These are phyloP conservation scores for Cyclargus thomasi DNA, from an alignment of 1,140 invertebrate species.

Conservation along the genomic window DNA sequence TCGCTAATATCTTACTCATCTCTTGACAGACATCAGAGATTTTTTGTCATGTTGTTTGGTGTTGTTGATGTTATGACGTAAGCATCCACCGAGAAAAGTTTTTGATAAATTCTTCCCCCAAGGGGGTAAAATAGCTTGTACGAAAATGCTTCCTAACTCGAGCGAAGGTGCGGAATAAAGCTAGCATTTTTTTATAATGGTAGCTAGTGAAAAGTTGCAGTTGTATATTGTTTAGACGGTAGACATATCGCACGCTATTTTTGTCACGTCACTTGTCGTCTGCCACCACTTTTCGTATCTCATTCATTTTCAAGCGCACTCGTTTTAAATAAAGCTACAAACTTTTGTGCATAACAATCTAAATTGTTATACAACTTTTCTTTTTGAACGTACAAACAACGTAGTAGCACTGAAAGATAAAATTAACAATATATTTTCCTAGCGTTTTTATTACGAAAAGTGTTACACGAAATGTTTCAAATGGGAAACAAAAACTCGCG, in stretches of 20 bases:
- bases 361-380: not conserved
- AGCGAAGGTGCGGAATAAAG: too few relatives aligned
- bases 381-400: not conserved
- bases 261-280: conserved; percentile 12
- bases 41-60: too few relatives aligned
- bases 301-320: conserved; percentile 7
- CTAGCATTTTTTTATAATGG: not conserved
- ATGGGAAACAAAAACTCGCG: not conserved
- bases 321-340: not conserved
- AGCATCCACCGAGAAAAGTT: too few relatives aligned
- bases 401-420: not conserved
- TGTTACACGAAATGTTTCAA: not conserved
- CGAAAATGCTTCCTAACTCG: too few relatives aligned
- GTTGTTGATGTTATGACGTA: too few relatives aligned
- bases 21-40: too few relatives aligned
- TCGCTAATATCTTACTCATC: too few relatives aligned
- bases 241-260: not conserved
- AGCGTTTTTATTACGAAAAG: not conserved
- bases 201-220: not conserved
- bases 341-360: conserved; percentile 6
- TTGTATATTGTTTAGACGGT: not conserved
- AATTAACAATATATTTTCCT: not conserved
- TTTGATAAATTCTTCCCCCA: too few relatives aligned
- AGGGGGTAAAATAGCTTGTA: too few relatives aligned
- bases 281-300: conserved; percentile 9